phyloP scores from a whole-genome alignment of 2,113 vertebrate species.

The Coturnix japonica region DNA sequence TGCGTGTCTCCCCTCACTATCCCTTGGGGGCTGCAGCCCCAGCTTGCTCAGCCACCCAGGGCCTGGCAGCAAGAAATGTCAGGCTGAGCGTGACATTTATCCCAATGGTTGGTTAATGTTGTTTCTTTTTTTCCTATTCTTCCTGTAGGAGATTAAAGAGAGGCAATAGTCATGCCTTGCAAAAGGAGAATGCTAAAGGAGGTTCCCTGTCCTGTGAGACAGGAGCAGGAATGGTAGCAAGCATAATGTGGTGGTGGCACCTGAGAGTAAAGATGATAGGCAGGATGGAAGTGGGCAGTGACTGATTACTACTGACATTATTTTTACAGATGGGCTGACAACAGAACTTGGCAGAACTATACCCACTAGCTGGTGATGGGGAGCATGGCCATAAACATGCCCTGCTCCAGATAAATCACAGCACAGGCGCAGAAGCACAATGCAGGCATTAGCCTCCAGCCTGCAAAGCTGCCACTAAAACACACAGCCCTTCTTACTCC shows the following conservation, averaged over 20 bases:
- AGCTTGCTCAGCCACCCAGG: background rate
- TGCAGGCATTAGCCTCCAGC: background rate
- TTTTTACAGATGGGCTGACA: background rate
- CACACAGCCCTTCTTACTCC: background rate
- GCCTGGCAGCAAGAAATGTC: slow-evolving; percentile 21
- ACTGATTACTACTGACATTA: slow-evolving; percentile 19
- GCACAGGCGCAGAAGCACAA: background rate
- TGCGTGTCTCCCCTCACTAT: background rate
- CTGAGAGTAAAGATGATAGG: background rate
- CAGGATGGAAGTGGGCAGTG: slow-evolving; percentile 1
- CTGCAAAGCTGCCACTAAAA: slow-evolving; percentile 14
- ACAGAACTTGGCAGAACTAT: slow-evolving; percentile 32
- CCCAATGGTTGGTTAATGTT: background rate
- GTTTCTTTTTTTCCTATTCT: background rate
- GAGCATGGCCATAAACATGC: background rate
- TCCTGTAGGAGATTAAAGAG: background rate
- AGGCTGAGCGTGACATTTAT: slow-evolving; percentile 38
- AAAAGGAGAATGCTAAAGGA: background rate
- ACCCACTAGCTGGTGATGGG: slow-evolving; percentile 13
- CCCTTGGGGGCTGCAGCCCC: background rate
- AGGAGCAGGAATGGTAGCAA: background rate
- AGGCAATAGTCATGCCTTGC: background rate
- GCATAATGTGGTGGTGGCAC: background rate
- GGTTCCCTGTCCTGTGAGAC: background rate
- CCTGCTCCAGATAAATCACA: slow-evolving; percentile 16